Evolutionary conservation across 1,140 invertebrate species (phyloP), one percentile per base, ranked within the genome.

Genomic region (Cherax destructor): DNA sequence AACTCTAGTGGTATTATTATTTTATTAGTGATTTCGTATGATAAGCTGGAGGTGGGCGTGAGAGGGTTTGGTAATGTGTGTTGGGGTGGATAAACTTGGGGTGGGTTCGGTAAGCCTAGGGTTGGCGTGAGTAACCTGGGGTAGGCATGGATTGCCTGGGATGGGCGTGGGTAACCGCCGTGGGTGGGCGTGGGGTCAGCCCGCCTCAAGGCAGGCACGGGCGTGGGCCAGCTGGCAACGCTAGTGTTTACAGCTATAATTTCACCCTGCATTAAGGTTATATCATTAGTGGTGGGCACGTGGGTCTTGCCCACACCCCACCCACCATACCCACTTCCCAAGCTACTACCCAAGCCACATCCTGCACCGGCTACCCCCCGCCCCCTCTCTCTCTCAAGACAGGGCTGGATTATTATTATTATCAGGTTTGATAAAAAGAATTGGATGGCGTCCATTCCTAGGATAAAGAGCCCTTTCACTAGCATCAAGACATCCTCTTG

Each of bases 211-310:
- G 69, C 30, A n/a, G 69, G 69, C 69, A 74, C 69, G 69, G 81
- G 21, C 49, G 24, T 30, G 16, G n/a, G 69, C 81, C 81, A 79
- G 76, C 85, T 61, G 85, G 18, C 76, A 79, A 49, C 74, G 49
- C 52, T 16, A n/a, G 50, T 30, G 65, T 56, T 86, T 76, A 77
- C 10, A 52, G 85, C 11, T 78, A 49, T 87, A 87, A 87, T 87
- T 87, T 87, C 85, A 87, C 85, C 76, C 11, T 87, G 52, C 85
- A 79, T 78, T 87, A 87, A 56, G 77, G 85, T 87, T 59, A 78
- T 61, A 87, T 87, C 76, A 79, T 87, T 87, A 87, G 76, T 74
- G 85, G 76, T 21, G 50, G 84, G 85, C 85, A 87, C 85, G 85
- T 87, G 85, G 61, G n/a, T 11, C 30, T 16, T n/a, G 47, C 83